These are phyloP conservation scores for Falco concolor DNA, from an alignment of 2,797 vertebrate genomes.

Conservation along the genomic window DNA sequence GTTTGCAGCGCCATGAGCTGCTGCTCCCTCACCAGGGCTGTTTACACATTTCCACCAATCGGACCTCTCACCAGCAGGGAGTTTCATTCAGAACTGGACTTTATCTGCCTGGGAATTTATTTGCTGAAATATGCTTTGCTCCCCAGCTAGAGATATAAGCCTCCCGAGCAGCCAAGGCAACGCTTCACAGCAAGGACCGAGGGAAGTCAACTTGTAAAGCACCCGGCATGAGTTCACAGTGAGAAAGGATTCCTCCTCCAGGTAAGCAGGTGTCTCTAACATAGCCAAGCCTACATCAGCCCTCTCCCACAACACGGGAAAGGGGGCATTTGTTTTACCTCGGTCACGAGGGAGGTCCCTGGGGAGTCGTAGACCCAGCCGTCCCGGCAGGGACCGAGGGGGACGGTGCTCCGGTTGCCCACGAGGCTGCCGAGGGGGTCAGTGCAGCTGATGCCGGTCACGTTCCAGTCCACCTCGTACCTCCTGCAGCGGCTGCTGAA, in stretches of 20 bases:
- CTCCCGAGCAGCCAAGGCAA: not conserved
- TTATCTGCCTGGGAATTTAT: conserved; percentile 19
- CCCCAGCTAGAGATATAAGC: not conserved
- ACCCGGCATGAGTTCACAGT: rapidly evolving
- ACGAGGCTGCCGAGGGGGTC: conserved; percentile 49
- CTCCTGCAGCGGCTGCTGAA: conserved; percentile 67
- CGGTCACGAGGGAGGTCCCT: conserved; percentile 67
- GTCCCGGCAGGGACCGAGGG: conserved; percentile 33
- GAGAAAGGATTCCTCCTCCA: not conserved
- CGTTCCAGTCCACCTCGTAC: conserved; percentile 76
- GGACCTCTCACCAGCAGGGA: not conserved
- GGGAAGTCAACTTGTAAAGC: not conserved
- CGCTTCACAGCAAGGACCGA: not conserved
- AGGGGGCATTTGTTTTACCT: not conserved
- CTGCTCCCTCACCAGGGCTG: not conserved
- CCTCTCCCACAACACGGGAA: not conserved
- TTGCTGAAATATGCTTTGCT: conserved; percentile 4
- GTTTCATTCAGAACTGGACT: not conserved
- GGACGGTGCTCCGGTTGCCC: not conserved
- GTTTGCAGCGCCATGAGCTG: not conserved
- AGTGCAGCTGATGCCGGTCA: conserved; percentile 49
- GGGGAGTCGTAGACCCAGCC: conserved; percentile 72
- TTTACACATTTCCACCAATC: conserved; percentile 2
- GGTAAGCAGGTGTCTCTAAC: not conserved
- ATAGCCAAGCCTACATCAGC: not conserved